phyloP scores from a whole-genome alignment of 2,888 invertebrate genomes.

The Drosophila kuntzei region DNA sequence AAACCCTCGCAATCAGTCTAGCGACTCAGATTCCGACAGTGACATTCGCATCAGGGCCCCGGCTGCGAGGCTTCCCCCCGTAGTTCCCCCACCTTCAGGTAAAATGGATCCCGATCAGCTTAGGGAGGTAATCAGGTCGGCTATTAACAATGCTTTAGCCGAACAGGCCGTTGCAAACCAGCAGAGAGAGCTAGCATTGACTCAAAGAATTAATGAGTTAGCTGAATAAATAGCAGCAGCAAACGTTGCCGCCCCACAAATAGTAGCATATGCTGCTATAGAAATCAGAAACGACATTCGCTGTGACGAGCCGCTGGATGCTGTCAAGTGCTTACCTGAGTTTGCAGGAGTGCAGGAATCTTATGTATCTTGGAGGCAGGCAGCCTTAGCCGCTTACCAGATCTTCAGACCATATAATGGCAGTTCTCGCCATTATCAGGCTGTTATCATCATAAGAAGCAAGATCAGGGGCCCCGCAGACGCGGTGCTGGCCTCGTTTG shows the following conservation, averaged over 20 bases:
- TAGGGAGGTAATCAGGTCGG: not conserved
- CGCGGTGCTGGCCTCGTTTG: conserved; percentile 11
- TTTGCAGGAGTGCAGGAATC: not conserved
- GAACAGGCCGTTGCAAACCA: not conserved
- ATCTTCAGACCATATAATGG: too few species aligned
- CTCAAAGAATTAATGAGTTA: conserved; percentile 1
- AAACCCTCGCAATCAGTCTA: not conserved
- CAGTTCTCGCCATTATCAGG: conserved; percentile 6
- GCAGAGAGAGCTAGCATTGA: not conserved
- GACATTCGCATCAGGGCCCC: not conserved
- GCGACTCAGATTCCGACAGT: conserved; percentile 3
- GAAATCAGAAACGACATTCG: too few species aligned
- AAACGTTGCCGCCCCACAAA: not conserved
- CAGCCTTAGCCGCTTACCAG: too few species aligned
- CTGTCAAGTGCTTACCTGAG: not conserved
- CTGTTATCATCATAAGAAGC: conserved; percentile 5
- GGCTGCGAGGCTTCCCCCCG: not conserved
- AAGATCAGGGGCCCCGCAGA: conserved; percentile 5
- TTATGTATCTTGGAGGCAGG: conserved; percentile 5
- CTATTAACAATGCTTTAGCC: conserved; percentile 4
- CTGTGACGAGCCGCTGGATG: conserved; percentile 4
- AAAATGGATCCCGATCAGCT: conserved; percentile 1
- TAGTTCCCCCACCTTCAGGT: not conserved
- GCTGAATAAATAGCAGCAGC: not conserved
- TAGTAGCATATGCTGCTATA: not conserved